phyloP scores from a whole-genome alignment of 2,888 invertebrate species.

The Linnaemya tessellans region DNA sequence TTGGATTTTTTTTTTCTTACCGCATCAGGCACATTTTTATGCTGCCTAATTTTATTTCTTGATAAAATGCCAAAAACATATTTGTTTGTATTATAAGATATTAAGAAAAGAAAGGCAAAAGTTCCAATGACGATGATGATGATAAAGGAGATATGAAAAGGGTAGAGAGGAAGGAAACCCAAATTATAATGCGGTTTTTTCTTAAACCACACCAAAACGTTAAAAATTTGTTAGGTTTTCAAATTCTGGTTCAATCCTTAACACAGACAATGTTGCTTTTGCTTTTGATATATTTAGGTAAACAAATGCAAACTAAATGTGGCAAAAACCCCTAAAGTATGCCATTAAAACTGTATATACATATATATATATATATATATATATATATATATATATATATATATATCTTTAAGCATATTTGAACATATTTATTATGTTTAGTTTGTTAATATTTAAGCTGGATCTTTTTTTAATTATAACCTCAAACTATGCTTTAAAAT shows the following conservation, averaged over 20 bases:
- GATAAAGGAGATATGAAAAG: constrained; percentile 9
- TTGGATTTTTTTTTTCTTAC: constrained; percentile 14
- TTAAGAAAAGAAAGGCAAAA: constrained; percentile 22
- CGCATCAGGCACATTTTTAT: constrained; percentile 19
- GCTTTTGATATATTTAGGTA: background rate
- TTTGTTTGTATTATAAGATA: constrained; percentile 22
- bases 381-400: background rate
- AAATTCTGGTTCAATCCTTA: constrained; percentile 41
- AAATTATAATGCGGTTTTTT: constrained; percentile 57
- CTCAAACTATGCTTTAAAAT: constrained; percentile 28
- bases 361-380: background rate
- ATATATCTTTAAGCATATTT: constrained; percentile 14
- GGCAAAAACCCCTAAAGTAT: constrained; percentile 18
- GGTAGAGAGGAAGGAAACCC: background rate
- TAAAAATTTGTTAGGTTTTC: constrained; percentile 33
- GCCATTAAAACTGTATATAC: constrained; percentile 32
- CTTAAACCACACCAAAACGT: constrained; percentile 8
- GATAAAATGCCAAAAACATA: constrained; percentile 66
- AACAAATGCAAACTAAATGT: constrained; percentile 16
- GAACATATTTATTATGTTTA: constrained; percentile 12
- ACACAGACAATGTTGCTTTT: constrained; percentile 32
- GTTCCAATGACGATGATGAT: background rate
- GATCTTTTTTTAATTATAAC: constrained; percentile 46
- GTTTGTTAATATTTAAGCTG: constrained; percentile 25
- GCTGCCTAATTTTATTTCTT: constrained; percentile 48